Evolutionary conservation across 2,113 vertebrate species (phyloP), one percentile per base, ranked within the genome.

Genomic region (Tiliqua scincoides): DNA sequence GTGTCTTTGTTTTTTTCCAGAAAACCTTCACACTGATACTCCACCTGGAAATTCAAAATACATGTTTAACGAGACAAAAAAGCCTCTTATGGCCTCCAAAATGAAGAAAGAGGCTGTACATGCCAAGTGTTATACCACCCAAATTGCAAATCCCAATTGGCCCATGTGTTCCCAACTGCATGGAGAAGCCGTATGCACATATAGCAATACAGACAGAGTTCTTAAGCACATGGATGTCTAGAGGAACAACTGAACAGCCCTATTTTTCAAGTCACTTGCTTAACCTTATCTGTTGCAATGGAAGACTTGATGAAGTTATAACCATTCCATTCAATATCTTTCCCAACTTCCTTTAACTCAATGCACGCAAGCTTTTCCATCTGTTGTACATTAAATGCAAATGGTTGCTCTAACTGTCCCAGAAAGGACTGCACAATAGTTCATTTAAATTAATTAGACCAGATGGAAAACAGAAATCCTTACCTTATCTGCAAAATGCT

Each of bases 1-100:
- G 99, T 99, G 93, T 99, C 99, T 95, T 99, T 99, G 96, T 99
- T 99, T 95, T 99, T 99, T 96, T 98, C 98, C 87, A 99, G 95
- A 96, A 99, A 99, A 35, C 98, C 98, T 40, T 99, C 99, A 93
- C 99, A 99, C 80, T 99, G 99, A 93, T 99, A 99, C 90, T 99
- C 99, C 85, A 99, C 99, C 99, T 99, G 94, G 89, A 96, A 96
- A 91, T 0, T 86, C 70, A 91, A 65, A 18, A 87, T 63, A 79
- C 67, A 11, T 48, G 0, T 32, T 85, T 86, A 21, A 84, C 25
- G n/a, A 65, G n/a, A 71, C 71, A 79, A 32, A 52, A 68, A 40
- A 59, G 76, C 4, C 71, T 91, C 54, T 30, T 79, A 0, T 27
- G 85, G 82, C 23, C 57, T 52, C 73, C 37, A 52, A 25, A 83